phyloP scores from a whole-genome alignment of 2,888 invertebrate genomes.

The Tortricodes alternella region DNA sequence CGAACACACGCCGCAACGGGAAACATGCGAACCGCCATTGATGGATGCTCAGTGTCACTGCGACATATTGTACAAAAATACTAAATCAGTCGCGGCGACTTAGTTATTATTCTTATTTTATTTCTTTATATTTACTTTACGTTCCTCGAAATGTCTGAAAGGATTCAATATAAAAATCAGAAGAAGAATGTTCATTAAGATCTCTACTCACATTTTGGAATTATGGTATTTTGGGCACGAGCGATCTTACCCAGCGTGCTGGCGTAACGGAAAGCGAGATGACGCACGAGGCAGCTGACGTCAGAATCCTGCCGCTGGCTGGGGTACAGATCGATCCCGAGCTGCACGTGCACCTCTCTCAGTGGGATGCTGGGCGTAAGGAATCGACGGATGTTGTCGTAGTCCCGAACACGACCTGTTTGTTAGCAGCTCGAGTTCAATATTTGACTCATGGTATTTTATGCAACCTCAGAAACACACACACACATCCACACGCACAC shows the following conservation, averaged over 20 bases:
- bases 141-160: too few species aligned
- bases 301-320: conserved; percentile 65
- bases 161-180: too few species aligned
- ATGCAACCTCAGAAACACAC: not conserved
- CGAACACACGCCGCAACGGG: conserved; percentile 58
- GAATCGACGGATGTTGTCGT: conserved; percentile 64
- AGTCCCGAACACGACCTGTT: conserved; percentile 63
- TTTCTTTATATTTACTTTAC: too few species aligned
- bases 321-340: conserved; percentile 58
- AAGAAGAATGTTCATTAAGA: too few species aligned
- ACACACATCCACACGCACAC: too few species aligned
- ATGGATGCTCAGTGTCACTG: conserved; percentile 66
- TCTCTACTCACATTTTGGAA: too few species aligned
- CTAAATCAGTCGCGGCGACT: too few species aligned
- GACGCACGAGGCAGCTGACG: conserved; percentile 63
- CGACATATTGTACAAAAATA: not conserved
- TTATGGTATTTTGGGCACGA: too few species aligned
- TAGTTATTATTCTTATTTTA: too few species aligned
- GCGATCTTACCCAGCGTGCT: conserved; percentile 54
- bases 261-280: conserved; percentile 57
- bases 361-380: conserved; percentile 65
- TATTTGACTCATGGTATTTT: not conserved
- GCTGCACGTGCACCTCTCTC: conserved; percentile 59
- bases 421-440: conserved; percentile 5
- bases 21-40: conserved; percentile 63